Conservation (phyloP, 2,888 invertebrate genomes). For the Ellobium chinense region DNA sequence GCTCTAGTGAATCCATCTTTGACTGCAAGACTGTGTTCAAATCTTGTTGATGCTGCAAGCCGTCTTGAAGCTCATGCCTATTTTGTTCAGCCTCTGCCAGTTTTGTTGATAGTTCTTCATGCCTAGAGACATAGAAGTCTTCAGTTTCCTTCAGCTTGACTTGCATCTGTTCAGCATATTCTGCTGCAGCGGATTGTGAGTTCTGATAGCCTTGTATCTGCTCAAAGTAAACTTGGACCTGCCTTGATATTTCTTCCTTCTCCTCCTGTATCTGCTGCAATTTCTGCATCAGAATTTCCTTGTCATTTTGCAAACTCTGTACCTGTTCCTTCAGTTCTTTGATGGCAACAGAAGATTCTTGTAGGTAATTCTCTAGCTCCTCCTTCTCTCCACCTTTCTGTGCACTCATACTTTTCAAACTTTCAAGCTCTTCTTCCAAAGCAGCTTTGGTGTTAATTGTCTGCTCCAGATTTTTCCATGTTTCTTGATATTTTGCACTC, state of each 20-base stretch:
- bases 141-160: conserved; percentile 18
- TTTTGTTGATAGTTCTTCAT: conserved; percentile 17
- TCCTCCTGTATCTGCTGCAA: conserved; percentile 15
- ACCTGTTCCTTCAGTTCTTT: conserved; percentile 27
- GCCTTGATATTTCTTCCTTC: conserved; percentile 14
- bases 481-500: conserved; percentile 14
- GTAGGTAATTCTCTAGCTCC: conserved; percentile 10
- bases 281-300: conserved; percentile 6
- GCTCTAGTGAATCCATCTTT: conserved; percentile 2
- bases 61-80: neutral
- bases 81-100: conserved; percentile 10
- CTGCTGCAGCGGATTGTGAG: neutral
- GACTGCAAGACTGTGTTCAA: conserved; percentile 20
- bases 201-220: neutral
- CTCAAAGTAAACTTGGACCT: neutral
- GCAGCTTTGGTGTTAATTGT: conserved; percentile 6
- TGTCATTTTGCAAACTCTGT: neutral
- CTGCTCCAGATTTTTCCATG: conserved; percentile 25
- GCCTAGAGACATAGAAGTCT: conserved; percentile 8
- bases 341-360: conserved; percentile 12
- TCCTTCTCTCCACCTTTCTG: neutral
- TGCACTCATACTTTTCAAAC: neutral
- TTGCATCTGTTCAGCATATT: neutral
- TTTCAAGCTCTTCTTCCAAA: conserved; percentile 25
- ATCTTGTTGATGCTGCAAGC: conserved; percentile 18